Percentiles rank a stretch among this genome's conserved stretches.
Evolutionary conservation across 1,140 invertebrate species (phyloP).

Genomic region (Eriocheir sinensis): DNA sequence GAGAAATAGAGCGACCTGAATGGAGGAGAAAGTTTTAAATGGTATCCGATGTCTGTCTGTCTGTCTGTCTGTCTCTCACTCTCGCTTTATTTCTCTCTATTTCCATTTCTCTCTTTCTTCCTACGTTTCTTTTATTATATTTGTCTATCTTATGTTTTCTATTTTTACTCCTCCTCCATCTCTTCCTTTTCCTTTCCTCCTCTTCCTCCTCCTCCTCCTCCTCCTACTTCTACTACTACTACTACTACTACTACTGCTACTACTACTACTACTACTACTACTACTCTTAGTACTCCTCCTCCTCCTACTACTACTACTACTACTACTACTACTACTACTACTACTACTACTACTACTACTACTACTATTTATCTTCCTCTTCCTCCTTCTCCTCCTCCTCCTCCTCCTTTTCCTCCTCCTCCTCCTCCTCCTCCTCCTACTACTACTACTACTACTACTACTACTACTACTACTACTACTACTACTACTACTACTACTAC

Average conservation of each 20-base stretch:
- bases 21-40: background rate
- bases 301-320: background rate
- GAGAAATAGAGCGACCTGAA: background rate
- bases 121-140: no score
- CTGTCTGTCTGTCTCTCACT: no score
- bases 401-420: no score
- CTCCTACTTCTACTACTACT: no score
- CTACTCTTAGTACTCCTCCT: background rate
- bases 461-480: constrained; percentile 25
- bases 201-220: no score
- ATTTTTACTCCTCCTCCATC: no score
- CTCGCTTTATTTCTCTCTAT: no score
- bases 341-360: constrained; percentile 17
- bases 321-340: constrained; percentile 25
- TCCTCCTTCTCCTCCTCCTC: no score
- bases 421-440: no score
- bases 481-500: constrained; percentile 25
- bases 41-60: no score
- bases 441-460: constrained; percentile 2
- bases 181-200: no score
- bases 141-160: no score
- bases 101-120: background rate
- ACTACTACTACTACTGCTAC: background rate
- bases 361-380: background rate
- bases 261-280: constrained; percentile 25